phyloP scores from a whole-genome alignment of 1,140 invertebrate genomes.

The Diorhabda elongata region DNA sequence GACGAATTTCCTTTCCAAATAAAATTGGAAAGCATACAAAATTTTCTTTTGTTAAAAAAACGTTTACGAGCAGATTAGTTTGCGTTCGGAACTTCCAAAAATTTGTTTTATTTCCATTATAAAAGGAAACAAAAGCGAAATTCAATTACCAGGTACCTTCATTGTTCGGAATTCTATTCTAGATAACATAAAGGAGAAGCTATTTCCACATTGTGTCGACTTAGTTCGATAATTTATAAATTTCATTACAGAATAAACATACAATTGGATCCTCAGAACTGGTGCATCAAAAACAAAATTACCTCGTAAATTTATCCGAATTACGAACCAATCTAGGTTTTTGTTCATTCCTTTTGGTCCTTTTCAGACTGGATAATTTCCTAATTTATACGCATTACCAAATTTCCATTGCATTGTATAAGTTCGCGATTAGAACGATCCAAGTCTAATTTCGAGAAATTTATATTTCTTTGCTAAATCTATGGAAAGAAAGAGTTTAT shows the following conservation, averaged over 20 bases:
- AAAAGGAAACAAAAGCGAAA: constrained; percentile 8
- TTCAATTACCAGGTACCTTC: constrained; percentile 10
- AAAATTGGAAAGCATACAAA: neutral
- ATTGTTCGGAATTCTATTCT: constrained; percentile 10
- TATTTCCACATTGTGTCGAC: constrained; percentile 14
- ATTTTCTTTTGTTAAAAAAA: neutral
- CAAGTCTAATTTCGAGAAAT: too few species aligned
- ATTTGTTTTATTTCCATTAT: constrained; percentile 4
- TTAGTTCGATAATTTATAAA: constrained; percentile 13
- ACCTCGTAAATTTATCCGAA: constrained; percentile 16
- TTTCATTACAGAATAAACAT: constrained; percentile 18
- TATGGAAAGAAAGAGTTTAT: too few species aligned
- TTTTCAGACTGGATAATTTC: constrained; percentile 16
- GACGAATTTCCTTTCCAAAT: too few species aligned
- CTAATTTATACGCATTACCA: constrained; percentile 22
- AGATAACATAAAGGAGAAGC: constrained; percentile 12
- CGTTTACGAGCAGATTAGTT: neutral
- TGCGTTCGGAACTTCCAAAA: neutral
- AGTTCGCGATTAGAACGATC: too few species aligned
- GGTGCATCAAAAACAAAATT: constrained; percentile 16
- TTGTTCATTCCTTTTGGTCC: constrained; percentile 15
- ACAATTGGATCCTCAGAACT: constrained; percentile 16
- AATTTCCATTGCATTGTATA: constrained; percentile 14
- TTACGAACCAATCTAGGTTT: constrained; percentile 16
- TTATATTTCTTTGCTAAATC: too few species aligned